Evolutionary conservation across 2,888 invertebrate genomes (phyloP).

Genomic region (Willowsia nigromaculata): DNA sequence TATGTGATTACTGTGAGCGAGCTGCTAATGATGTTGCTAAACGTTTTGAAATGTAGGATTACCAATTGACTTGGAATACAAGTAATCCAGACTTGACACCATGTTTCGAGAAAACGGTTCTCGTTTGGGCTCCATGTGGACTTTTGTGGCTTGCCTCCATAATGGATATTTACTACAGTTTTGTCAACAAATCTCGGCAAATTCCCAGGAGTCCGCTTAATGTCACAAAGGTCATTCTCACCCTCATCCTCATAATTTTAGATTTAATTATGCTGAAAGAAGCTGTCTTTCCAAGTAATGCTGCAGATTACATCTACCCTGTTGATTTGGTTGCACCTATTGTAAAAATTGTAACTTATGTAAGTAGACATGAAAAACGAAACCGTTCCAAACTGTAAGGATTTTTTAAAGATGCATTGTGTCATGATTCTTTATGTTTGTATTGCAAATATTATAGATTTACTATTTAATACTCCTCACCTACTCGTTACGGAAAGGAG

Average conservation of each 20-base stretch:
- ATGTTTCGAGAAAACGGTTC: conserved; percentile 94
- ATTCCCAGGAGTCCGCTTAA: conserved; percentile 79
- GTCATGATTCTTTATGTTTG: neutral
- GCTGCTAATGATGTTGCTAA: no score
- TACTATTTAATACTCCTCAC: conserved; percentile 85
- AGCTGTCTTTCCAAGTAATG: conserved; percentile 26
- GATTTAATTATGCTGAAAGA: conserved; percentile 64
- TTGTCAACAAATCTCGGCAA: conserved; percentile 69
- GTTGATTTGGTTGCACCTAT: conserved; percentile 71
- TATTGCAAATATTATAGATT: conserved; percentile 10
- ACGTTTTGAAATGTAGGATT: conserved; percentile 66
- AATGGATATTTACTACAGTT: conserved; percentile 82
- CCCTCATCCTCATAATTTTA: conserved; percentile 48
- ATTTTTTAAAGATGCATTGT: no score
- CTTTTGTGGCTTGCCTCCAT: conserved; percentile 89
- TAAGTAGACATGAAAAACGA: no score
- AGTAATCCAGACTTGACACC: conserved; percentile 90
- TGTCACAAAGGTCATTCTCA: conserved; percentile 73
- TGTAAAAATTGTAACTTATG: conserved; percentile 73
- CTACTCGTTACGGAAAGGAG: conserved; percentile 91
- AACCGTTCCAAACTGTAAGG: no score
- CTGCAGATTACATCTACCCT: conserved; percentile 39
- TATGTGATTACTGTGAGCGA: no score
- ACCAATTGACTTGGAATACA: conserved; percentile 83
- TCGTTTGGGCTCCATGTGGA: conserved; percentile 93